Evolutionary conservation across 2,888 invertebrate species (phyloP), one percentile per base, ranked within the genome.

Genomic region (Pseudanteris insignis): DNA sequence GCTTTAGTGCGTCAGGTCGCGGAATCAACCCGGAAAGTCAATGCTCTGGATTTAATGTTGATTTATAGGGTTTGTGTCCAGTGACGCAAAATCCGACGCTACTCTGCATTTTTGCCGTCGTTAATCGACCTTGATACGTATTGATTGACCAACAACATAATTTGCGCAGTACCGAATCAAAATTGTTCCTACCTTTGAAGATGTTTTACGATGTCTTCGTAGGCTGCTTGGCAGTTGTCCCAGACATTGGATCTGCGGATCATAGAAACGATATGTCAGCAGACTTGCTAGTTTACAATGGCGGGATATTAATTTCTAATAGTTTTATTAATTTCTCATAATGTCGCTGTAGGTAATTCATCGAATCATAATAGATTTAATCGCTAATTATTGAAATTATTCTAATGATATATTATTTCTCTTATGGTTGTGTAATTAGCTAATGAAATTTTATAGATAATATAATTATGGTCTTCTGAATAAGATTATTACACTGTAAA

Each of bases 141-240:
- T 38, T 13, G 24, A 25, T 44, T 10, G 54, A 54, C 29, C 40
- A 41, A 50, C 61, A 36, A 50, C 54, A 55, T 26, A 37, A 26
- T 26, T 40, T 7, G 29, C 26, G 30, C 30, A 25, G 38, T 29
- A 25, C 24, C 24, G 9, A 9, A 7, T 12, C 37, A 29, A 12
- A n/a, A 29, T 30, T 33, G 44, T 33, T 81, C 89, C 85, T 88
- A 92, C 90, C 94, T 91, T 86, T 94, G 94, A 80, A 94, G 87
- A 82, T 94, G 94, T 85, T 94, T 94, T 72, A 94, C 93, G 82
- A 94, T 93, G 83, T 94, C 94, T 84, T 94, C 94, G 82, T 94
- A 94, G 72, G 93, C 93, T 68, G 93, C 93, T 82, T 93, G 87
- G 85, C 94, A 94, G 84, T 94, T 94, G 85, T 94, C 94, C 94